Conservation (phyloP, 2,888 invertebrate genomes). For the Drosophila parthenogenetica region DNA sequence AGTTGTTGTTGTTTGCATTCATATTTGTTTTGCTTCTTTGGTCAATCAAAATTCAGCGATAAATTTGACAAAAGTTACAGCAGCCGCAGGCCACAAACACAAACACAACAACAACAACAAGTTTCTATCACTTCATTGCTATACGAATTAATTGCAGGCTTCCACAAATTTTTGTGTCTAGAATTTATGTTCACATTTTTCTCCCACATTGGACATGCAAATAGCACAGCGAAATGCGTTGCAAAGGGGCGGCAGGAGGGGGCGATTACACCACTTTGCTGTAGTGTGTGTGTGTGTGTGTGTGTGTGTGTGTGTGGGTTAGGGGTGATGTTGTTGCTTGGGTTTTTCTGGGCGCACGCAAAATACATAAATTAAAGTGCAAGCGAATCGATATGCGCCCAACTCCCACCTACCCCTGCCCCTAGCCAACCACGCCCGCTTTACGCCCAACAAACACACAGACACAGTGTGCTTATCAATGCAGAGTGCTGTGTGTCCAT, state of each 20-base stretch:
- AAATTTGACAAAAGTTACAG: constrained; percentile 51
- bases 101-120: constrained; percentile 20
- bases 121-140: constrained; percentile 55
- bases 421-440: background rate
- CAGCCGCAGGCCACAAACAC: constrained; percentile 30
- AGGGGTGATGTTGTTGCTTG: constrained; percentile 22
- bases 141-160: constrained; percentile 64
- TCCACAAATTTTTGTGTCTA: constrained; percentile 51
- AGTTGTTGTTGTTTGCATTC: constrained; percentile 19
- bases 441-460: constrained; percentile 13
- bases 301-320: constrained; percentile 19
- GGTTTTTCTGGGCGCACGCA: constrained; percentile 50
- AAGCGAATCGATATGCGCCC: constrained; percentile 54
- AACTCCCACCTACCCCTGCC: background rate
- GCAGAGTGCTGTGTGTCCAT: constrained; percentile 37
- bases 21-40: constrained; percentile 30
- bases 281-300: constrained; percentile 7
- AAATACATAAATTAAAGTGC: constrained; percentile 76
- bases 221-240: constrained; percentile 28
- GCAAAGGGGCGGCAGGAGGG: constrained; percentile 13
- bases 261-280: constrained; percentile 39
- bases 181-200: constrained; percentile 78
- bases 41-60: constrained; percentile 63
- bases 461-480: constrained; percentile 38
- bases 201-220: constrained; percentile 53